A percentile compares a stretch with the other conserved stretches of the same genome.
phyloP scores from a whole-genome alignment of 1,140 invertebrate genomes.

The Pentalonia nigronervosa region DNA sequence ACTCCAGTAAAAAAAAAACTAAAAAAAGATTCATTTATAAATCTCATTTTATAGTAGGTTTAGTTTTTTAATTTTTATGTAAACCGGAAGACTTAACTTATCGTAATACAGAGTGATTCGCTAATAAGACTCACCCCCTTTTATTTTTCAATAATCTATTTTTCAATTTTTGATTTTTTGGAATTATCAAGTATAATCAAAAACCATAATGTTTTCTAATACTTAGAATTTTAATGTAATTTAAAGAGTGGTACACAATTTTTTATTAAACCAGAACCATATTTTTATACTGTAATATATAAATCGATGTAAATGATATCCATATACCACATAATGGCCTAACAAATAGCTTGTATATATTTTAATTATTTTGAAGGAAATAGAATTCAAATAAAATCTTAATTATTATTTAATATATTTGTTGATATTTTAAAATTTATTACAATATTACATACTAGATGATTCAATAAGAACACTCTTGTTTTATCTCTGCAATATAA shows the following conservation, averaged over 20 bases:
- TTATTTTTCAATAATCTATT: no score
- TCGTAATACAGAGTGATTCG: no score
- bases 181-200: not conserved
- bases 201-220: not conserved
- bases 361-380: not conserved
- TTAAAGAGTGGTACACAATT: not conserved
- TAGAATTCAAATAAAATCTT: not conserved
- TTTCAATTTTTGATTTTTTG: no score
- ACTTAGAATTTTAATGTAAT: not conserved
- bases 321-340: not conserved
- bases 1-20: no score
- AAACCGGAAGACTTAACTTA: no score
- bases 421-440: not conserved
- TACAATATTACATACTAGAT: not conserved
- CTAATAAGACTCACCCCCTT: no score
- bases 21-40: no score
- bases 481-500: no score
- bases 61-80: no score
- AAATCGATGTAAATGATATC: not conserved
- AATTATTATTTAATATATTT: not conserved
- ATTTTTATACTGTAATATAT: not conserved
- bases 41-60: no score
- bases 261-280: not conserved
- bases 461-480: no score
- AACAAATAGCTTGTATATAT: not conserved